Evolutionary conservation across 2,797 vertebrate genomes (phyloP).

Genomic region (Gallirallus australis): DNA sequence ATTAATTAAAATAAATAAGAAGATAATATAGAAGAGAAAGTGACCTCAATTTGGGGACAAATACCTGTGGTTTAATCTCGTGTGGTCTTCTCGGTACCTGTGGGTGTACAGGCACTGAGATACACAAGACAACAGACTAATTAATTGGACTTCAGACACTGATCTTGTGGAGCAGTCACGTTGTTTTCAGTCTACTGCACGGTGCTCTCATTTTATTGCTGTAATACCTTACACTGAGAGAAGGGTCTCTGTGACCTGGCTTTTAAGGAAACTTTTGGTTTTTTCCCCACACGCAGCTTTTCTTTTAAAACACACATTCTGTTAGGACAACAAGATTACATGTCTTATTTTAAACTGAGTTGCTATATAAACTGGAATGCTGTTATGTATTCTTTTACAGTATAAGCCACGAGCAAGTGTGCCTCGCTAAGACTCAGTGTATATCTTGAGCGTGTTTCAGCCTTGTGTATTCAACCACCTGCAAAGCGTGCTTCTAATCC

Average conservation of each 20-base stretch:
- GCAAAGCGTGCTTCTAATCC: background rate
- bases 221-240: background rate
- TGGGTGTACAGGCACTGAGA: background rate
- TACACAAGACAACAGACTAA: background rate
- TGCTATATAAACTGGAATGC: background rate
- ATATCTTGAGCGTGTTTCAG: background rate
- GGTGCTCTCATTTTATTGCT: background rate
- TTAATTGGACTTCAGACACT: background rate
- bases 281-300: background rate
- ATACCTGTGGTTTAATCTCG: constrained; percentile 2
- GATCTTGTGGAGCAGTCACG: background rate
- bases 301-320: background rate
- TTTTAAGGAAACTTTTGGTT: background rate
- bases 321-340: background rate
- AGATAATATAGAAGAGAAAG: background rate
- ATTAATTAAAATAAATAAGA: constrained; percentile 22
- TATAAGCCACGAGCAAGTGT: background rate
- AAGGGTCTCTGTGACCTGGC: background rate
- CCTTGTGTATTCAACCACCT: background rate
- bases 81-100: background rate
- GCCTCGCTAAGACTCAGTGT: background rate
- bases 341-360: background rate
- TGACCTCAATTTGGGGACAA: background rate
- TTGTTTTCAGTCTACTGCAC: background rate
- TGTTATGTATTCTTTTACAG: background rate